Conservation (phyloP, 2,113 vertebrate species). For the Pachypanchax playfairii region DNA sequence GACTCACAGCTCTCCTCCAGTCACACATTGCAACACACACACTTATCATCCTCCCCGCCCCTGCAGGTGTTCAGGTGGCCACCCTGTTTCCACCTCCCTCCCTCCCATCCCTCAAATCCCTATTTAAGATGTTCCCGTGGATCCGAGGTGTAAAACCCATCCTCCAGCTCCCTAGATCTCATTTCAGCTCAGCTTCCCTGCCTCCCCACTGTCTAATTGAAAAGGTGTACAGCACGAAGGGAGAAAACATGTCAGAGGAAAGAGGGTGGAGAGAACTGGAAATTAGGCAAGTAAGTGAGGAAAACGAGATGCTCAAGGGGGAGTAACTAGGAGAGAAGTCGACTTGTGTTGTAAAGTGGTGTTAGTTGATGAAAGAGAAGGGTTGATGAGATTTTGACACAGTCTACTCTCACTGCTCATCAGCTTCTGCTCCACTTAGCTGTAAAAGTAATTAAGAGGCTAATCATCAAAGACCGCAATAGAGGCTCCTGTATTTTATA, state of each 20-base stretch:
- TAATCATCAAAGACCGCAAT: slow-evolving; percentile 67
- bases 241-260: slow-evolving; percentile 40
- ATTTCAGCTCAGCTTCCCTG: slow-evolving; percentile 51
- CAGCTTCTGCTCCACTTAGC: slow-evolving; percentile 72
- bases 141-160: slow-evolving; percentile 73
- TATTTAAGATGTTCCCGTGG: slow-evolving; percentile 70
- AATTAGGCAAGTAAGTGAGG: slow-evolving; percentile 40
- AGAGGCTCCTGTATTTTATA: slow-evolving; percentile 57
- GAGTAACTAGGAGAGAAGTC: slow-evolving; percentile 31
- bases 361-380: slow-evolving; percentile 54
- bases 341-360: slow-evolving; percentile 34
- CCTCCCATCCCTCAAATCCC: slow-evolving; percentile 63
- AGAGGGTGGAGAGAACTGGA: slow-evolving; percentile 34
- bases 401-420: slow-evolving; percentile 57
- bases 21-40: slow-evolving; percentile 64
- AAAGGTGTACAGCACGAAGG: slow-evolving; percentile 66
- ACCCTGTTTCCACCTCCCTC: slow-evolving; percentile 50
- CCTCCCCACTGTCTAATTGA: slow-evolving; percentile 76
- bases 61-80: slow-evolving; percentile 72
- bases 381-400: slow-evolving; percentile 50
- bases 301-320: slow-evolving; percentile 38
- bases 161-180: slow-evolving; percentile 57
- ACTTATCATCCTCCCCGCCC: slow-evolving; percentile 67
- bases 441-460: slow-evolving; percentile 78
- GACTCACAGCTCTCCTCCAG: slow-evolving; percentile 31